These are phyloP conservation scores for Epinephelus moara DNA, from an alignment of 2,113 vertebrate genomes.

Conservation along the genomic window DNA sequence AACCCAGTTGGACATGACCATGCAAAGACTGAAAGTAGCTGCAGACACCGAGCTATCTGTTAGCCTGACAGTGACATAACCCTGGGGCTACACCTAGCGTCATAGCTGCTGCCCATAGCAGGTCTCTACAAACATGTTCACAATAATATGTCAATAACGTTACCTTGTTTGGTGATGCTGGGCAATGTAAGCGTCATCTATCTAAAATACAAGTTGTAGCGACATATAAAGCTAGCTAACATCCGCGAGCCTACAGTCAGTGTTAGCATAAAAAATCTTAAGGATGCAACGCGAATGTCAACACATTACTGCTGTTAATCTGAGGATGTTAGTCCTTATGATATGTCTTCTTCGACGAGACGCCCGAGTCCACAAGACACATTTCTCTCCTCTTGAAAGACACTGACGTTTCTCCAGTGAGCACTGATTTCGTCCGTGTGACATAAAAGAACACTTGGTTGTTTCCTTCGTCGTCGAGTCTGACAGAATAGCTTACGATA, in stretches of 20 bases:
- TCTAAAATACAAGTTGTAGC: not conserved
- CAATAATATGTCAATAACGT: not conserved
- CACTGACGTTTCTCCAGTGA: conserved; percentile 3
- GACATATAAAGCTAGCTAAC: not conserved
- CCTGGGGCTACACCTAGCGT: conserved; percentile 44
- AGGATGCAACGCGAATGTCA: conserved; percentile 32
- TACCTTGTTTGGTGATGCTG: not conserved
- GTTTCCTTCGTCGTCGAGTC: conserved; percentile 31
- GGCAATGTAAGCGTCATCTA: not conserved
- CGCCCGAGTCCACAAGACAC: conserved; percentile 16
- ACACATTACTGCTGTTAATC: conserved; percentile 15
- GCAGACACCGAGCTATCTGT: conserved; percentile 55
- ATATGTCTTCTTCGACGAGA: conserved; percentile 11
- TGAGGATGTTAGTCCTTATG: conserved; percentile 27
- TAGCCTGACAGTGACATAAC: conserved; percentile 67
- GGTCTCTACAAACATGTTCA: conserved; percentile 29
- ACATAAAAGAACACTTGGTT: conserved; percentile 20
- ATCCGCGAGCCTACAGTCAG: not conserved
- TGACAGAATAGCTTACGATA: not conserved
- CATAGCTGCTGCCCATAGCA: conserved; percentile 47
- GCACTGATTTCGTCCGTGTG: conserved; percentile 30
- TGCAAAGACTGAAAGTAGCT: conserved; percentile 17
- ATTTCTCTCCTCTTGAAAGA: conserved; percentile 6
- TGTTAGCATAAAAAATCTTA: conserved; percentile 15
- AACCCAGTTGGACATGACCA: conserved; percentile 24